Base-by-base conservation (phyloP, 2,797 vertebrate genomes). In the Cottoperca gobio region DNA sequence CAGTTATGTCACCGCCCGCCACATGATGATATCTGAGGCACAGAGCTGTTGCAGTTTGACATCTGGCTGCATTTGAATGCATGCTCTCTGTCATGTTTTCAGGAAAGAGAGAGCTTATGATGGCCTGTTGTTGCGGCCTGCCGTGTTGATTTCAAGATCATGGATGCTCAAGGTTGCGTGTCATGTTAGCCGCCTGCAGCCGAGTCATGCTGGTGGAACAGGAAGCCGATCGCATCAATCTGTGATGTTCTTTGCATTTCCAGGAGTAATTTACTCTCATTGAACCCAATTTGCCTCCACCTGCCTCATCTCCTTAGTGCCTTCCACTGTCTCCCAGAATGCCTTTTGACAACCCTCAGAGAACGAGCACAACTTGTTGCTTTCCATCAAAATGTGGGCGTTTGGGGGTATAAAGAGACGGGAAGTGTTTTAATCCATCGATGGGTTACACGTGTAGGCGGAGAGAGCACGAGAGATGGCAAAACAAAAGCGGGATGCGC, bases 361-460 rank as follows among this genome's bases (percentile, higher is more conserved):
- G 70, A 65, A 73, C 8, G 0, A 65, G 37, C 8, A 4, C 42
- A 53, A 86, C 87, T 59, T 86, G 84, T 87, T 85, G 82, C 76
- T 62, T 62, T 21, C 40, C 40, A 66, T 81, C 23, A 55, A 50
- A 76, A 33, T 61, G 75, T 68, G 82, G 80, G 65, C 23, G 74
- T 72, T 73, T 31, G 70, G 52, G 79, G 3, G 13, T 53, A 13
- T 28, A 64, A 62, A 73, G 40, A 79, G 73, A 35, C 50, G 8
- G 35, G 37, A 57, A 71, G 76, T 46, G 73, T 53, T 88, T 84
- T 37, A 82, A 76, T 83, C 65, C 73, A 76, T 71, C 62, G 31
- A 13, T 35, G 64, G 81, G 81, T 86, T 73, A 70, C 23, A 5
- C 67, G 66, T 57, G 86, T 76, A 46, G 87, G 89, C 5, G 57